Base-by-base conservation (phyloP, 2,888 invertebrate genomes). In the Acleris laterana region DNA sequence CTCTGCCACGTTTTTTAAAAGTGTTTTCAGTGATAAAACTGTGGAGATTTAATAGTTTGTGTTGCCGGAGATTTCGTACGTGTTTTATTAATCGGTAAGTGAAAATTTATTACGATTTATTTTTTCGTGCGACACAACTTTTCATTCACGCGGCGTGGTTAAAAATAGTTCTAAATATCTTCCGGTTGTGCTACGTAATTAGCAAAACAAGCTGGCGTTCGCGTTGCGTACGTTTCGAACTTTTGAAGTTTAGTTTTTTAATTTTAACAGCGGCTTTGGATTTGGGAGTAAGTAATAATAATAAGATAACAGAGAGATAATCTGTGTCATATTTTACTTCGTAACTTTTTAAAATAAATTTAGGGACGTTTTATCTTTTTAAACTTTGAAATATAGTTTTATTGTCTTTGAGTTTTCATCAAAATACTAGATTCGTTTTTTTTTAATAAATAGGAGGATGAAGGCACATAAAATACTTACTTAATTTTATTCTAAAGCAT, bases 1-100 rank as follows among this genome's bases (percentile, higher is more conserved):
- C 50, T 69, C 73, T 72, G 78, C 77, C 81, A 81, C 85, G 83
- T 84, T 83, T 78, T 78, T 71, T 64, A 74, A 81, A 81, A 83
- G 72, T 78, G 71, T 77, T 84, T 84, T 84, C 71, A 79, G 90
- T 90, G 88, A 83, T 83, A 83, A 82, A 79, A 75, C 76, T 74
- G 81, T 75, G 76, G 16, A 46, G 46, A 59, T 62, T 62, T 71
- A 61, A 59, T 25, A 28, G 19, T 38, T 50, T 48, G 46, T 53
- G 66, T 69, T 59, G 49, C 53, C 69, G 67, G 70, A 72, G 68
- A 62, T 63, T 68, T 68, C 77, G 73, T 74, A 69, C 62, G 69
- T 68, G 62, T 60, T 70, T 75, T 75, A n/a, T 73, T 68, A 72
- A 75, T 77, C 74, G 73, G 89, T 89, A 77, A 84, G 89, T 81